phyloP scores from a whole-genome alignment of 1,140 invertebrate species.

The Eueides isabella region DNA sequence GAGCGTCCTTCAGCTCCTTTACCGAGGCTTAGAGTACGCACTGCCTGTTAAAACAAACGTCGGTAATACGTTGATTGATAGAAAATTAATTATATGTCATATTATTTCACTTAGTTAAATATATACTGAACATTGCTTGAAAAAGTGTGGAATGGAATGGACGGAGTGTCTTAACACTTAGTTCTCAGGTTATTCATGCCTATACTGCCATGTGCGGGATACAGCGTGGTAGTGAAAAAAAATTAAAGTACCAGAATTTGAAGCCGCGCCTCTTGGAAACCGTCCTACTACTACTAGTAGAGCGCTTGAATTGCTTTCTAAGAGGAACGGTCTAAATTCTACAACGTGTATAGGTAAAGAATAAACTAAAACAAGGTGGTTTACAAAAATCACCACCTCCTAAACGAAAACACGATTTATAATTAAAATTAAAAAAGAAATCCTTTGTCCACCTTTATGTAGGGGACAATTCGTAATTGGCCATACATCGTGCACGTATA shows the following conservation, averaged over 20 bases:
- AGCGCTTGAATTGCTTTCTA: no score
- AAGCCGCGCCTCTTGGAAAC: no score
- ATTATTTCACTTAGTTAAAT: neutral
- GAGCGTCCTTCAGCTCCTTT: neutral
- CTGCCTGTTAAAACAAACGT: conserved; percentile 2
- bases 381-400: neutral
- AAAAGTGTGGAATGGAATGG: no score
- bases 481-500: conserved; percentile 11
- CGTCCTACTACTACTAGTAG: no score
- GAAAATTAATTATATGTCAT: neutral
- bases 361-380: no score
- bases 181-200: no score
- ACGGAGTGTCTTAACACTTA: no score
- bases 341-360: no score
- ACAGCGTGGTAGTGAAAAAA: no score
- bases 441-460: neutral
- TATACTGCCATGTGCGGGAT: no score
- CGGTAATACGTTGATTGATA: conserved; percentile 2
- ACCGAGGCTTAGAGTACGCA: neutral
- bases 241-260: no score
- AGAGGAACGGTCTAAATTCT: no score
- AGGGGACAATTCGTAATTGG: conserved; percentile 18
- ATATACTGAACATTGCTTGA: neutral
- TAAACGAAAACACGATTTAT: neutral
- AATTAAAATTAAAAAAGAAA: conserved; percentile 11